A percentile compares a stretch with the other conserved stretches of the same genome.
Conservation (phyloP, 2,113 vertebrate genomes). For the Saccopteryx bilineata region DNA sequence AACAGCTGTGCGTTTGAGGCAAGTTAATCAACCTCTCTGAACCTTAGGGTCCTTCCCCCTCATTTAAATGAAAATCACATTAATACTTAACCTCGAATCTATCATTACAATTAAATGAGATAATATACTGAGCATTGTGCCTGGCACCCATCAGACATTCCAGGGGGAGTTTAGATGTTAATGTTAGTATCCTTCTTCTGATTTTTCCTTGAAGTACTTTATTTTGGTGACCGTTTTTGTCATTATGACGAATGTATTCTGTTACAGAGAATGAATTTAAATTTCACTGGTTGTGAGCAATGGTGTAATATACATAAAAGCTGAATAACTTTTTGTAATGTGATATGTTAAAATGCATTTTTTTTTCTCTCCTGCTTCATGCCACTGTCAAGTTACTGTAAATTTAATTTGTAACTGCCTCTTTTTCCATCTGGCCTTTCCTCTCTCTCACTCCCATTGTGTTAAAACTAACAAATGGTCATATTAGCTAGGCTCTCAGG, state of each 20-base stretch:
- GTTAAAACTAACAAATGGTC: slow-evolving; percentile 77
- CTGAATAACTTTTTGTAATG: slow-evolving; percentile 52
- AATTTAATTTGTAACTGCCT: slow-evolving; percentile 71
- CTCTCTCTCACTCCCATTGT: slow-evolving; percentile 50
- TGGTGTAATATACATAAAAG: slow-evolving; percentile 51
- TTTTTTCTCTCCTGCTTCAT: slow-evolving; percentile 39
- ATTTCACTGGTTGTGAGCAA: slow-evolving; percentile 22
- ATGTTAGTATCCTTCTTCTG: not conserved
- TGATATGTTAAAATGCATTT: slow-evolving; percentile 43
- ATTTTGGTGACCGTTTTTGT: slow-evolving; percentile 20
- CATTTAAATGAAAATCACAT: not conserved
- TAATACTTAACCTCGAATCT: not conserved
- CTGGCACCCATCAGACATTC: not conserved
- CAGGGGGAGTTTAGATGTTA: not conserved
- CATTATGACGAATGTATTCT: slow-evolving; percentile 58
- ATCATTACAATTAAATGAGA: not conserved
- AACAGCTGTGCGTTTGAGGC: not conserved
- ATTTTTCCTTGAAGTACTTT: not conserved
- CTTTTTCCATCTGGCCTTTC: slow-evolving; percentile 76
- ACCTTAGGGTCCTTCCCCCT: too few relatives aligned
- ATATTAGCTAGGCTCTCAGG: slow-evolving; percentile 40
- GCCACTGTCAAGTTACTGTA: slow-evolving; percentile 68
- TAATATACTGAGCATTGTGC: not conserved
- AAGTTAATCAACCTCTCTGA: not conserved
- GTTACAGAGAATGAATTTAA: slow-evolving; percentile 42